Percentiles rank a stretch among this genome's conserved stretches.
Conservation (phyloP, 2,797 vertebrate genomes). For the Sebastes taczanowskii region DNA sequence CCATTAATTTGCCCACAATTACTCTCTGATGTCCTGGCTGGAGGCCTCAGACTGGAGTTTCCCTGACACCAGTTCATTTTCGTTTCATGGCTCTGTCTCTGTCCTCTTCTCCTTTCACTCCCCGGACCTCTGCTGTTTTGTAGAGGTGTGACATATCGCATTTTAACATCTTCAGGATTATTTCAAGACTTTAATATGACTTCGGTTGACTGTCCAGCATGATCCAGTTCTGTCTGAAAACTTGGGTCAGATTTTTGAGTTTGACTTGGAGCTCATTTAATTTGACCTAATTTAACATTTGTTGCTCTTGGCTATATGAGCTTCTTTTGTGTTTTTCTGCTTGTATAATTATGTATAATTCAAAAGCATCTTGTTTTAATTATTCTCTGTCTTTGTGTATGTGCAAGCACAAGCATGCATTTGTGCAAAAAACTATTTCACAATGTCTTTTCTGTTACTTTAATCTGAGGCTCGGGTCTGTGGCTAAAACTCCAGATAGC, state of each 20-base stretch:
- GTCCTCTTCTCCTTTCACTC: slow-evolving; percentile 19
- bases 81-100: slow-evolving; percentile 49
- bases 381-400: slow-evolving; percentile 13
- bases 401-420: slow-evolving; percentile 24
- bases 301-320: background rate
- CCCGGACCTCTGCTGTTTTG: slow-evolving; percentile 7
- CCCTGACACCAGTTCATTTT: slow-evolving; percentile 56
- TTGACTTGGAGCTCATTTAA: slow-evolving; percentile 6
- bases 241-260: background rate
- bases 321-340: slow-evolving; percentile 19
- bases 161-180: slow-evolving; percentile 24
- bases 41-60: slow-evolving; percentile 62
- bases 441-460: background rate
- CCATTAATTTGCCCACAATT: slow-evolving; percentile 81
- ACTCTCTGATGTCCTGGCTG: slow-evolving; percentile 75
- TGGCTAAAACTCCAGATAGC: background rate
- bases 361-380: slow-evolving; percentile 8
- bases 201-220: background rate
- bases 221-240: background rate
- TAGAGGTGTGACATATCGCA: background rate
- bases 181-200: background rate
- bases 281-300: slow-evolving; percentile 23
- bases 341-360: slow-evolving; percentile 13
- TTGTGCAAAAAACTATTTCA: background rate
- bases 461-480: background rate